These are phyloP conservation scores for Rhimphoctona megacephalus DNA, from an alignment of 2,888 invertebrate species.

Conservation along the genomic window DNA sequence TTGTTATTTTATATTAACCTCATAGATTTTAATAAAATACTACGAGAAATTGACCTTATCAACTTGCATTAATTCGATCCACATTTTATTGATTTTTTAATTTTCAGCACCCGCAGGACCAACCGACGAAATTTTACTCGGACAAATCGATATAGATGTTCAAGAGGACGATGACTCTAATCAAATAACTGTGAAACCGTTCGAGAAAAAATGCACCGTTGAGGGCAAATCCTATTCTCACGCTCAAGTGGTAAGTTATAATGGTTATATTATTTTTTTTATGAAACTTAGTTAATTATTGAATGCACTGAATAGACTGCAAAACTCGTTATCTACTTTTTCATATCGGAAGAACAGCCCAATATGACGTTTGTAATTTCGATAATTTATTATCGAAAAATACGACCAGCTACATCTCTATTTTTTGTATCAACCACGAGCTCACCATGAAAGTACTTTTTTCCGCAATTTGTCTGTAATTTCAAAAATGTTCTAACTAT, in stretches of 20 bases:
- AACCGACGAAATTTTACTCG: slow-evolving; percentile 78
- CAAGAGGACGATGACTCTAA: slow-evolving; percentile 70
- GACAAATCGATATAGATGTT: slow-evolving; percentile 79
- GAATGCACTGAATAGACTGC: too few relatives aligned
- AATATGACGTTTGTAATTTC: background rate
- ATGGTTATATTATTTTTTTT: too few relatives aligned
- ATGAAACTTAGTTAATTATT: too few relatives aligned
- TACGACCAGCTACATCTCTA: background rate
- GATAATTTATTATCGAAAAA: background rate
- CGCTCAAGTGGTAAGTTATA: slow-evolving; percentile 78
- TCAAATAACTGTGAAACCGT: slow-evolving; percentile 77
- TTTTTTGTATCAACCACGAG: background rate
- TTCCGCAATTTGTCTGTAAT: background rate
- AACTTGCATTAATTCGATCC: background rate
- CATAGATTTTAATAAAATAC: background rate
- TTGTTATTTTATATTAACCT: background rate
- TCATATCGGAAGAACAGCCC: background rate
- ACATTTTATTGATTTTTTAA: slow-evolving; percentile 31
- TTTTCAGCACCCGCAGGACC: slow-evolving; percentile 78
- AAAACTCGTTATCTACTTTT: background rate
- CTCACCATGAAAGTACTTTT: background rate
- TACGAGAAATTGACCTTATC: background rate
- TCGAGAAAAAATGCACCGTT: slow-evolving; percentile 79
- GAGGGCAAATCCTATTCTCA: slow-evolving; percentile 80
- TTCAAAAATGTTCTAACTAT: background rate